phyloP scores from a whole-genome alignment of 2,113 vertebrate genomes.

The Catharus fuscescens region DNA sequence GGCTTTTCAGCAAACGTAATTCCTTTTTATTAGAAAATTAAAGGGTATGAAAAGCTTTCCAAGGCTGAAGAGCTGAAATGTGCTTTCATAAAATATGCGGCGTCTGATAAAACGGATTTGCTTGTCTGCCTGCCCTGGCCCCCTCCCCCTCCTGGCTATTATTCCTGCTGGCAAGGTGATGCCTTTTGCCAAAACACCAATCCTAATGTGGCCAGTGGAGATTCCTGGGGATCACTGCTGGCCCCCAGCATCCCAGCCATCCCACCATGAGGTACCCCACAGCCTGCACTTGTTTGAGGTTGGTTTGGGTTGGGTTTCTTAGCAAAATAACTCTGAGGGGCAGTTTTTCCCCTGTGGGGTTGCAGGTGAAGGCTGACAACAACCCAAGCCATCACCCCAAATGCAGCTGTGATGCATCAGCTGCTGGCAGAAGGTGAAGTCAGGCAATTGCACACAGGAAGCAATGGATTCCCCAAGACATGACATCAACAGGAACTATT shows the following conservation, averaged over 20 bases:
- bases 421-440: not conserved
- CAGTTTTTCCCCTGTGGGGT: not conserved
- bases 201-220: accelerated
- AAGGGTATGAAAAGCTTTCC: slow-evolving; percentile 79
- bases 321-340: not conserved
- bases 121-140: slow-evolving; percentile 35
- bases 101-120: slow-evolving; percentile 73
- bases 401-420: not conserved
- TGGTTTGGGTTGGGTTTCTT: not conserved
- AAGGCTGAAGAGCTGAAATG: slow-evolving; percentile 78
- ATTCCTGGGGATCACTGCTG: not conserved
- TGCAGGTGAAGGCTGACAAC: slow-evolving; percentile 1
- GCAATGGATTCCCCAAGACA: not conserved
- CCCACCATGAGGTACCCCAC: accelerated
- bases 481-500: slow-evolving; percentile 37
- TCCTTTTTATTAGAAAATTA: slow-evolving; percentile 84
- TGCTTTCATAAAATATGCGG: slow-evolving; percentile 76
- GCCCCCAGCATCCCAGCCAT: accelerated
- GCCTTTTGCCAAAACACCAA: slow-evolving; percentile 16
- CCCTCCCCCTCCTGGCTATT: slow-evolving; percentile 27
- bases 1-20: slow-evolving; percentile 78
- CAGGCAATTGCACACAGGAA: slow-evolving; percentile 20
- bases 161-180: slow-evolving; percentile 24
- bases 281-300: not conserved
- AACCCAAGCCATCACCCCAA: not conserved